Evolutionary conservation across 2,888 invertebrate species (phyloP), one percentile per base, ranked within the genome.

Genomic region (Blastobasis adustella): DNA sequence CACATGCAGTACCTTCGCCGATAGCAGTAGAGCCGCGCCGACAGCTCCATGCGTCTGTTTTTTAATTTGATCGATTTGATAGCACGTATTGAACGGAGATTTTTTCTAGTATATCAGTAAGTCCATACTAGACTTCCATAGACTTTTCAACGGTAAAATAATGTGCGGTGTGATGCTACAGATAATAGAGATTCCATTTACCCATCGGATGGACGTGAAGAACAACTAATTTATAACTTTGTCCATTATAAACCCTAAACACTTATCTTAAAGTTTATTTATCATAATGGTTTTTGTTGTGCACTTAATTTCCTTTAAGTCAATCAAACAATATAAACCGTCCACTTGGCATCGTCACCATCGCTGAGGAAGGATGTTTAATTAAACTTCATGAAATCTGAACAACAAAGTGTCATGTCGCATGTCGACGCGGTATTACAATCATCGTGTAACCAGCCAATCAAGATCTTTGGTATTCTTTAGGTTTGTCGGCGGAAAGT

Each of bases 361-460:
- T 68, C 23, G 23, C 70, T 66, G 42, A 61, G 53, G 53, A 63
- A 65, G 62, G 63, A 73, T 71, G 69, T 80, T 80, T 77, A 78
- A 80, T 81, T 81, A 76, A 79, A 77, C 73, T 78, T 76, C 64
- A 68, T 65, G 67, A 74, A 73, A 69, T 71, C 69, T 68, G 69
- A 66, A 74, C 73, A 74, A 52, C 50, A 76, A 73, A 71, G 69
- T 75, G 73, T 71, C 74, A 73, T 69, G 68, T 75, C 71, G 69
- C 69, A 63, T 69, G 71, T 66, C 62, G 58, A 62, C 57, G 59
- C 63, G 60, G 63, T 61, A 69, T 69, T 71, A 67, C 62, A 61
- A 42, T 8, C 9, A 66, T 63, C 65, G 66, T 67, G 55, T 62
- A 65, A 63, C 76, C 76, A 74, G 57, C 49, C 41, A 54, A 54